These are phyloP conservation scores for Amblyjoppa proteus DNA, from an alignment of 2,888 invertebrate species.

Conservation along the genomic window DNA sequence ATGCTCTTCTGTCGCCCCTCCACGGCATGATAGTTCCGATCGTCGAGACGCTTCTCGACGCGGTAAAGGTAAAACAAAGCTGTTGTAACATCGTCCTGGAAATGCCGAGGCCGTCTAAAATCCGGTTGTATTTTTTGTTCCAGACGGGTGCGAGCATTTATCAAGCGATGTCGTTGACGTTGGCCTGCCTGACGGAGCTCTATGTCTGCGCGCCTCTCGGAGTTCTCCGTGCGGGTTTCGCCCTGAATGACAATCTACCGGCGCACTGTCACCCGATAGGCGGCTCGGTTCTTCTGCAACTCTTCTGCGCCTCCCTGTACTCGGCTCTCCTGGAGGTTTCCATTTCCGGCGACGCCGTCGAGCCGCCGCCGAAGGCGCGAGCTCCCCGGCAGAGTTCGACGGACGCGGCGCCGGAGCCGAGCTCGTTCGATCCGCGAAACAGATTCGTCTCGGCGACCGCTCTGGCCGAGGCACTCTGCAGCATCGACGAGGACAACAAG, in stretches of 20 bases:
- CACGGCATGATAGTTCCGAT: slow-evolving; percentile 88
- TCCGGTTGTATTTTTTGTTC: background rate
- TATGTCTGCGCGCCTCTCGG: slow-evolving; percentile 90
- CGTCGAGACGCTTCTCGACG: slow-evolving; percentile 89
- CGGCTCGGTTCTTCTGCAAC: slow-evolving; percentile 90
- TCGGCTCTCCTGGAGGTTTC: slow-evolving; percentile 85
- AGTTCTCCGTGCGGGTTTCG: slow-evolving; percentile 85
- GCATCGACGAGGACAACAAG: slow-evolving; percentile 92
- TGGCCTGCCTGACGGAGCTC: slow-evolving; percentile 90
- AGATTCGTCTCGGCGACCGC: slow-evolving; percentile 86
- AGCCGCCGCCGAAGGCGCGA: slow-evolving; percentile 31
- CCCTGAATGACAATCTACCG: slow-evolving; percentile 90
- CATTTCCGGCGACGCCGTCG: slow-evolving; percentile 28
- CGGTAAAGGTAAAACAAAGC: slow-evolving; percentile 84
- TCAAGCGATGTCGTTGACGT: slow-evolving; percentile 91
- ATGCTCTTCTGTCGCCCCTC: slow-evolving; percentile 89
- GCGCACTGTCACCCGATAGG: slow-evolving; percentile 90
- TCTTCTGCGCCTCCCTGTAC: slow-evolving; percentile 87
- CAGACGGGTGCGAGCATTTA: slow-evolving; percentile 92
- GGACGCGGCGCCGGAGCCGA: slow-evolving; percentile 63
- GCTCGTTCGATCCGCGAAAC: slow-evolving; percentile 74
- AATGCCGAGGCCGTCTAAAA: background rate
- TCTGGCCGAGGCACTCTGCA: slow-evolving; percentile 92
- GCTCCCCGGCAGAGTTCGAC: background rate
- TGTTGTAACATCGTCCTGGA: background rate